phyloP scores from a whole-genome alignment of 2,797 vertebrate species.

The Sternotherus odoratus region DNA sequence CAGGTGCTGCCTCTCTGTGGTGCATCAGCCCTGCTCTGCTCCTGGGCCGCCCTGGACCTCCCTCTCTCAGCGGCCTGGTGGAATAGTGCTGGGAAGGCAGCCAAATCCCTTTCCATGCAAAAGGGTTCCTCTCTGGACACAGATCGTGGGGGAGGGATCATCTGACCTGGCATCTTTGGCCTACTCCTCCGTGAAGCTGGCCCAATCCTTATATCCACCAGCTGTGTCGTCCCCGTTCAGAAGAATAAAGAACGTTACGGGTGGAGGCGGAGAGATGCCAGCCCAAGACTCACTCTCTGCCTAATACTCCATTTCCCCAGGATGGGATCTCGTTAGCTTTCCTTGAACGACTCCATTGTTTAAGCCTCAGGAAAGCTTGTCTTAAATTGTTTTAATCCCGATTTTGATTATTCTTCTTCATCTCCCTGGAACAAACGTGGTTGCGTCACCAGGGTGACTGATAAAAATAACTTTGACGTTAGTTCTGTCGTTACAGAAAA shows the following conservation, averaged over 20 bases:
- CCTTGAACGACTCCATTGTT: background rate
- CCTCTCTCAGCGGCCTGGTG: accelerated
- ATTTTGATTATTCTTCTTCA: background rate
- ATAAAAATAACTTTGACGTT: accelerated
- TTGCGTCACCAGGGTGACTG: accelerated
- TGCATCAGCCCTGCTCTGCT: accelerated
- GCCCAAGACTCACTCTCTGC: background rate
- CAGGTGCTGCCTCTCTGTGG: accelerated
- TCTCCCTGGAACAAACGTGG: background rate
- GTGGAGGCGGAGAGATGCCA: background rate
- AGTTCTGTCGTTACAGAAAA: accelerated
- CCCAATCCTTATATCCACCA: accelerated
- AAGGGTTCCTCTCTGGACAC: background rate
- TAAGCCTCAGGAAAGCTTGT: background rate
- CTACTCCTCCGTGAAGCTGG: background rate
- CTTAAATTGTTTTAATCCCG: accelerated
- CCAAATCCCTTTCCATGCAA: background rate
- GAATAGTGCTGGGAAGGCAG: accelerated
- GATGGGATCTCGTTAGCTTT: background rate
- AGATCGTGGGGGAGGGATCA: background rate
- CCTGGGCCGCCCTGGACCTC: accelerated
- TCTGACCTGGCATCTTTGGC: background rate
- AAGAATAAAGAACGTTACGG: background rate
- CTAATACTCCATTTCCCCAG: background rate
- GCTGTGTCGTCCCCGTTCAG: background rate